Conservation (phyloP, 2,888 invertebrate species). For the Mellilla xanthometata region DNA sequence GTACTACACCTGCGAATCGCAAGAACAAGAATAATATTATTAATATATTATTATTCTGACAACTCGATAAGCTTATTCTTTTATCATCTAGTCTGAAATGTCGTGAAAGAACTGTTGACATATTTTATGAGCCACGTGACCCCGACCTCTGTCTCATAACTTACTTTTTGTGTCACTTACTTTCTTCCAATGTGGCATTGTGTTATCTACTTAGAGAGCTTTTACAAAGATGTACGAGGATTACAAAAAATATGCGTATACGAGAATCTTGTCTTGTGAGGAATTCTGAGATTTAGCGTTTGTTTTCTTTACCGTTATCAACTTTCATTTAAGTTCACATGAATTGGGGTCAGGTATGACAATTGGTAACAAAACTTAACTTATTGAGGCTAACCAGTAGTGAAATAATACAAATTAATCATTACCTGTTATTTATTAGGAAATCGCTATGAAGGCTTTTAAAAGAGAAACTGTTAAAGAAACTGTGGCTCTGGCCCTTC, state of each 20-base stretch:
- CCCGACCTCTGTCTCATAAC: slow-evolving; percentile 20
- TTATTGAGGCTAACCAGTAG: too few species aligned
- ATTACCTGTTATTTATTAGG: slow-evolving; percentile 29
- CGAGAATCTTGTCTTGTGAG: too few species aligned
- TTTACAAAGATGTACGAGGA: slow-evolving; percentile 18
- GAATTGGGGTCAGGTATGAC: slow-evolving; percentile 4
- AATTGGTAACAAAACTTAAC: too few species aligned
- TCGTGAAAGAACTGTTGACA: slow-evolving; percentile 21
- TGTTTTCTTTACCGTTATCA: too few species aligned
- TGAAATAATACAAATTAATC: slow-evolving; percentile 41
- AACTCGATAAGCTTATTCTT: slow-evolving; percentile 13
- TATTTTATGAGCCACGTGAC: slow-evolving; percentile 17
- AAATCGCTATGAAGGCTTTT: slow-evolving; percentile 25
- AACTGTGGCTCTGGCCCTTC: slow-evolving; percentile 36
- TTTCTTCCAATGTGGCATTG: slow-evolving; percentile 12
- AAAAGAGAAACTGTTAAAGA: slow-evolving; percentile 41
- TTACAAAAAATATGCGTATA: slow-evolving; percentile 16
- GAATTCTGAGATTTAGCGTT: too few species aligned
- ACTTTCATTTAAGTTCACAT: too few species aligned
- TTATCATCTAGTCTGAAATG: slow-evolving; percentile 9
- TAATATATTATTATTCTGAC: neutral
- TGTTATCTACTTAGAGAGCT: slow-evolving; percentile 15
- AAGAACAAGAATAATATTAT: slow-evolving; percentile 12
- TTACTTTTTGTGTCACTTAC: slow-evolving; percentile 22
- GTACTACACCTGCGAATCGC: slow-evolving; percentile 13